Evolutionary conservation across 2,888 invertebrate species (phyloP), one percentile per base, ranked within the genome.

Genomic region (Limnephilus auricula): DNA sequence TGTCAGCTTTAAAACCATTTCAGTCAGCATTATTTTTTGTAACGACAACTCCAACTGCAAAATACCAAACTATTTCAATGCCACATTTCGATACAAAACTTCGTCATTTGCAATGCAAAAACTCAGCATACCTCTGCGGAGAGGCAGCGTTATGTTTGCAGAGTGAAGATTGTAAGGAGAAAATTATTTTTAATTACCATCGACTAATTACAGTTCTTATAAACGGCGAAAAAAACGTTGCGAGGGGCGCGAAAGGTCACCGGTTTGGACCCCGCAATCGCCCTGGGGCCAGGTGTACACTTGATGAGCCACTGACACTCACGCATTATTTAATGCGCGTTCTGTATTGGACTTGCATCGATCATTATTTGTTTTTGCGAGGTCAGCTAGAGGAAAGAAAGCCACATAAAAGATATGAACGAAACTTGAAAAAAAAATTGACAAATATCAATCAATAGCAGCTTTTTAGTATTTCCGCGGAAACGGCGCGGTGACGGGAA

Each of bases 221-320:
- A 18, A 15, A 65, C 50, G 30, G 86, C 45, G 31, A 65, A 65
- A 18, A 65, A 32, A 87, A 65, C 87, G 40, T 87, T 31, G 87
- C 50, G 50, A 31, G 87, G 87, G 83, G 83, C 34, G 83, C 65
- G 1, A 65, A 65, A 65, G 65, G 65, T 65, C 65, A 65, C 65
- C 9, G 25, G 65, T 65, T n/a, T 50, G 18, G 50, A 50, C 50
- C 50, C 13, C 50, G 25, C 65, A 25, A 5, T n/a, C 25, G 65
- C 25, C 65, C 25, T 18, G 25, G 65, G 65, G 65, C 25, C 65
- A n/a, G 65, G 9, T 65, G 65, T 9, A 65, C 9, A n/a, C 65
- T 25, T 25, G 65, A 65, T 65, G 2, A 25, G 65, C 65, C 65
- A 9, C 65, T 65, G 65, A 65, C 25, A 9, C 25, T 5, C 25